Conservation (phyloP, 2,888 invertebrate genomes). For the Mystacides longicornis region DNA sequence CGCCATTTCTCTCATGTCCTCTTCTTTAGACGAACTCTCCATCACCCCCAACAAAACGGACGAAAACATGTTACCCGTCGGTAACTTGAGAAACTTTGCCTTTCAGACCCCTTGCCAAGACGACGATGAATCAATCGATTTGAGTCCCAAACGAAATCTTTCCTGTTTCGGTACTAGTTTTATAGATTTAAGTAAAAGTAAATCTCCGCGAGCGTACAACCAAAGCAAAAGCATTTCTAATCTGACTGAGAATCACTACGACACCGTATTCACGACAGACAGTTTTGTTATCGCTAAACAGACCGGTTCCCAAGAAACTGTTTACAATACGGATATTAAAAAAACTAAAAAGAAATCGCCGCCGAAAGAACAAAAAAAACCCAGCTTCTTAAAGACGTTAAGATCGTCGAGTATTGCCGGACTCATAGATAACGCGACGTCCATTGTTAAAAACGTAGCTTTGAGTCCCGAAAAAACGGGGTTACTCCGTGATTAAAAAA, state of each 20-base stretch:
- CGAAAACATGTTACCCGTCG: neutral
- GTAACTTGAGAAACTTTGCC: constrained; percentile 14
- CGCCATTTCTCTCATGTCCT: neutral
- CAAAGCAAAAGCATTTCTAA: constrained; percentile 27
- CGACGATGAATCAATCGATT: neutral
- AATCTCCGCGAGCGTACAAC: constrained; percentile 1
- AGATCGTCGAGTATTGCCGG: constrained; percentile 39
- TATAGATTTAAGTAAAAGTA: neutral
- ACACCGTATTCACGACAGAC: constrained; percentile 47
- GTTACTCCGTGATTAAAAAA: constrained; percentile 23
- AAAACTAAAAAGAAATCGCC: constrained; percentile 28
- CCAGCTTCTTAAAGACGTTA: constrained; percentile 36
- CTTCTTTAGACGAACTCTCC: neutral
- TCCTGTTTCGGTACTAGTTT: neutral
- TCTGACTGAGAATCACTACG: constrained; percentile 43
- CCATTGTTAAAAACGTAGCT: constrained; percentile 22
- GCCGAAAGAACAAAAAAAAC: constrained; percentile 30
- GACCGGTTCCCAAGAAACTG: constrained; percentile 32
- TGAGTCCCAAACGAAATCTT: neutral
- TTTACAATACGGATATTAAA: constrained; percentile 27
- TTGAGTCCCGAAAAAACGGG: constrained; percentile 37
- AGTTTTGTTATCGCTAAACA: constrained; percentile 37
- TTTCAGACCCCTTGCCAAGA: neutral
- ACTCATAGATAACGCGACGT: constrained; percentile 30
- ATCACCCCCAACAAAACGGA: neutral